phyloP scores from a whole-genome alignment of 2,113 vertebrate species.

The Datnioides undecimradiatus region DNA sequence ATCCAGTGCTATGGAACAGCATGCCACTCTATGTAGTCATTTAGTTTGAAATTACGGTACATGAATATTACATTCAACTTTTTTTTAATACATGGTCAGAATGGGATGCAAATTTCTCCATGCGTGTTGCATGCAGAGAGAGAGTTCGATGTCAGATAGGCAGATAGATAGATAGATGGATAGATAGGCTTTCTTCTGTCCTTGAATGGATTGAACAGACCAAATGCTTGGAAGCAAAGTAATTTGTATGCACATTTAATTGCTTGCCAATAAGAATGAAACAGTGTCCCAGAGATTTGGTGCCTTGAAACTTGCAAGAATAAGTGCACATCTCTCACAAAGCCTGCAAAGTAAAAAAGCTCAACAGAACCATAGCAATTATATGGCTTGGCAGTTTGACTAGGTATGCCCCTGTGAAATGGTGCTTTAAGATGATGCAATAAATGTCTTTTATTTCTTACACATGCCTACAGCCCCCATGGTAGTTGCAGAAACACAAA shows the following conservation, averaged over 20 bases:
- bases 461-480: conserved; percentile 56
- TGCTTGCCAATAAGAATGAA: conserved; percentile 34
- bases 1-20: conserved; percentile 65
- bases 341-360: conserved; percentile 35
- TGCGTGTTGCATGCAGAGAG: no score
- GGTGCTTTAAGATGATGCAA: conserved; percentile 70
- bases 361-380: conserved; percentile 55
- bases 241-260: conserved; percentile 19
- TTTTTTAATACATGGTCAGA: conserved; percentile 40
- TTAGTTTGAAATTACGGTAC: conserved; percentile 62
- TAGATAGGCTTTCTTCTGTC: neutral
- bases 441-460: conserved; percentile 69
- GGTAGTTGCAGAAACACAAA: conserved; percentile 66
- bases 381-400: conserved; percentile 51
- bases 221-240: neutral
- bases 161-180: neutral
- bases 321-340: conserved; percentile 31
- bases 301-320: conserved; percentile 30
- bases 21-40: conserved; percentile 66
- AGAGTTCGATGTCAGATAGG: conserved; percentile 14
- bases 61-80: conserved; percentile 78
- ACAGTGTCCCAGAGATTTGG: conserved; percentile 9
- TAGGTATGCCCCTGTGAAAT: conserved; percentile 63
- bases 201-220: neutral
- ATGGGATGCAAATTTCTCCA: conserved; percentile 29